phyloP scores from a whole-genome alignment of 2,888 invertebrate species.

The Cenopis cana region DNA sequence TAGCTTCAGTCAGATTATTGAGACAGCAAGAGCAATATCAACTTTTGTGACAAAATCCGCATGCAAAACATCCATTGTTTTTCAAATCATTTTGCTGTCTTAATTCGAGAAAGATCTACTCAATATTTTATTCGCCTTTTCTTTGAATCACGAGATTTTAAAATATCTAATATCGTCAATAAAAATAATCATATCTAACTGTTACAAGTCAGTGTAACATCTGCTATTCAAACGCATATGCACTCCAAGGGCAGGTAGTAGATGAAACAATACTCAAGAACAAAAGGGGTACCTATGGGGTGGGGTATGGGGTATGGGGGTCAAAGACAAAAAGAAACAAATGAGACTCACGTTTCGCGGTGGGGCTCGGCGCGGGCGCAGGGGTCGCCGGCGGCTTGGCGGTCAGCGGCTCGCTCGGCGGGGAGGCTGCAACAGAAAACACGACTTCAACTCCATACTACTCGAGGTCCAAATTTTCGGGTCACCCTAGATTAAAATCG shows the following conservation, averaged over 20 bases:
- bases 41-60: background rate
- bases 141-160: background rate
- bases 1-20: background rate
- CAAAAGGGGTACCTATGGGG: constrained; percentile 60
- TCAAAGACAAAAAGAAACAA: constrained; percentile 45
- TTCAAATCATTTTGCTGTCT: background rate
- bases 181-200: background rate
- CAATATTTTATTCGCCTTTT: background rate
- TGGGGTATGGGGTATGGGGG: too few relatives aligned
- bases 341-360: constrained; percentile 69
- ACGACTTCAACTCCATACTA: background rate
- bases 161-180: background rate
- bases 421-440: constrained; percentile 59
- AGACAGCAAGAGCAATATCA: background rate
- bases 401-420: constrained; percentile 59
- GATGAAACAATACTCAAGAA: constrained; percentile 42
- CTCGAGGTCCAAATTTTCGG: too few relatives aligned
- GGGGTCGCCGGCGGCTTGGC: constrained; percentile 66
- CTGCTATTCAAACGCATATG: constrained; percentile 7
- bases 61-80: background rate
- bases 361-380: constrained; percentile 57
- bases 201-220: background rate
- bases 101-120: background rate
- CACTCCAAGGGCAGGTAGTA: constrained; percentile 22
- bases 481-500: too few relatives aligned